phyloP scores from a whole-genome alignment of 2,113 vertebrate genomes.

The Hemiprocne comata region DNA sequence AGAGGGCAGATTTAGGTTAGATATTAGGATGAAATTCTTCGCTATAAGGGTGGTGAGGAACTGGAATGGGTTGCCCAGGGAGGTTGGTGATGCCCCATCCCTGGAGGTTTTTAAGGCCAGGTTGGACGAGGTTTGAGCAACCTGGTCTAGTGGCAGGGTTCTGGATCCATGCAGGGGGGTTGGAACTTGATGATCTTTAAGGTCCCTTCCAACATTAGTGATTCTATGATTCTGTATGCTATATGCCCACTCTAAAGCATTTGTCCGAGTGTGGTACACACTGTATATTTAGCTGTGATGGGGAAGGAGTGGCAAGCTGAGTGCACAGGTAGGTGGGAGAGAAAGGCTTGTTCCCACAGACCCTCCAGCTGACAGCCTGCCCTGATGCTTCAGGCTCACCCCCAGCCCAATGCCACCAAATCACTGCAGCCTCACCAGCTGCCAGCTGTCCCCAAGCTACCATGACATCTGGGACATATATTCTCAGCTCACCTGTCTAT shows the following conservation, averaged over 20 bases:
- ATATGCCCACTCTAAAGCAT: neutral
- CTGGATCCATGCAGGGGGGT: too few species aligned
- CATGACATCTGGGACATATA: neutral
- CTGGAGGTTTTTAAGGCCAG: too few species aligned
- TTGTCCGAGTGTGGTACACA: neutral
- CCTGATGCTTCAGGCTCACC: neutral
- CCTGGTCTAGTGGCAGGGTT: too few species aligned
- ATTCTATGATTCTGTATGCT: rapidly evolving
- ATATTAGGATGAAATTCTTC: too few species aligned
- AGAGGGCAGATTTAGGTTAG: too few species aligned
- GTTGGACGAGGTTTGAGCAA: too few species aligned
- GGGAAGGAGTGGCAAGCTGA: neutral
- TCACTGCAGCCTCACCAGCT: neutral
- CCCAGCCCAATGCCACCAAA: rapidly evolving
- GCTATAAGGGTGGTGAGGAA: too few species aligned
- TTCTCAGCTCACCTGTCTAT: neutral
- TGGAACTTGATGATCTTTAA: too few species aligned
- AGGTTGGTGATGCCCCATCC: too few species aligned
- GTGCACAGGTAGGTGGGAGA: neutral
- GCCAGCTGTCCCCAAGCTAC: neutral
- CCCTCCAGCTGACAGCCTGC: neutral
- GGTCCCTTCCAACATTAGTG: too few species aligned
- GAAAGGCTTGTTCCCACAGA: neutral
- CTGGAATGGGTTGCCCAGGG: too few species aligned
- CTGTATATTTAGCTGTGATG: neutral